phyloP scores from a whole-genome alignment of 1,140 invertebrate species.

The Penaeus japonicus region DNA sequence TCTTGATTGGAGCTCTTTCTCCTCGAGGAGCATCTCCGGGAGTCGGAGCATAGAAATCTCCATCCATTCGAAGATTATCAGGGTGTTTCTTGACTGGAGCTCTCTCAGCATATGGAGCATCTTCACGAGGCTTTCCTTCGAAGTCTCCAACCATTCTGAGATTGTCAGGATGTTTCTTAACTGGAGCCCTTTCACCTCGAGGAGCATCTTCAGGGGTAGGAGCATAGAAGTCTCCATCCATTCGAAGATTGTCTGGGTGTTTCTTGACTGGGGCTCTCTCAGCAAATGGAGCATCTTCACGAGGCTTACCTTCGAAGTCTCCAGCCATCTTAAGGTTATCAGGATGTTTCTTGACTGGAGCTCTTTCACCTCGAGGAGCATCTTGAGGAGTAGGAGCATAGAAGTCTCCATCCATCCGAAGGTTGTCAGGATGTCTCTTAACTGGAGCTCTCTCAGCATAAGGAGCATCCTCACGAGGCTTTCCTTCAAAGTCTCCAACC shows the following conservation, averaged over 20 bases:
- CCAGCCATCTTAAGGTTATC: slow-evolving; percentile 35
- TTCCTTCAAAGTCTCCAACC: slow-evolving; percentile 35
- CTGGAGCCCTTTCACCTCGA: slow-evolving; percentile 25
- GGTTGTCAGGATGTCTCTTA: slow-evolving; percentile 45
- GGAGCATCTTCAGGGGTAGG: slow-evolving; percentile 19
- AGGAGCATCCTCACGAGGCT: slow-evolving; percentile 33
- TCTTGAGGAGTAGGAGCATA: slow-evolving; percentile 39
- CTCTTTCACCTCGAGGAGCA: slow-evolving; percentile 29
- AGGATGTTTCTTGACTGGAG: slow-evolving; percentile 42
- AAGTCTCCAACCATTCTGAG: slow-evolving; percentile 39
- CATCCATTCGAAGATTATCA: slow-evolving; percentile 44
- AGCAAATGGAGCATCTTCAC: slow-evolving; percentile 37
- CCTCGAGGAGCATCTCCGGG: slow-evolving; percentile 33
- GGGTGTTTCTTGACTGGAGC: slow-evolving; percentile 39
- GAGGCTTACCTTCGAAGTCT: slow-evolving; percentile 44
- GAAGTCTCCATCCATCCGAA: slow-evolving; percentile 44
- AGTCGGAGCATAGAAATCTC: slow-evolving; percentile 40
- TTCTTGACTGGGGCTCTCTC: slow-evolving; percentile 30
- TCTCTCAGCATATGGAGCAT: slow-evolving; percentile 41
- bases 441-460: slow-evolving; percentile 18
- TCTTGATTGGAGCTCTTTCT: slow-evolving; percentile 40
- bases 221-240: slow-evolving; percentile 48
- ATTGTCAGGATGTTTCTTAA: slow-evolving; percentile 45
- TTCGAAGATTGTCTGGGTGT: slow-evolving; percentile 40
- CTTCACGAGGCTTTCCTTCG: slow-evolving; percentile 32